Evolutionary conservation across 2,797 vertebrate species (phyloP), one percentile per base, ranked within the genome.

Genomic region (Malacoraja senta): DNA sequence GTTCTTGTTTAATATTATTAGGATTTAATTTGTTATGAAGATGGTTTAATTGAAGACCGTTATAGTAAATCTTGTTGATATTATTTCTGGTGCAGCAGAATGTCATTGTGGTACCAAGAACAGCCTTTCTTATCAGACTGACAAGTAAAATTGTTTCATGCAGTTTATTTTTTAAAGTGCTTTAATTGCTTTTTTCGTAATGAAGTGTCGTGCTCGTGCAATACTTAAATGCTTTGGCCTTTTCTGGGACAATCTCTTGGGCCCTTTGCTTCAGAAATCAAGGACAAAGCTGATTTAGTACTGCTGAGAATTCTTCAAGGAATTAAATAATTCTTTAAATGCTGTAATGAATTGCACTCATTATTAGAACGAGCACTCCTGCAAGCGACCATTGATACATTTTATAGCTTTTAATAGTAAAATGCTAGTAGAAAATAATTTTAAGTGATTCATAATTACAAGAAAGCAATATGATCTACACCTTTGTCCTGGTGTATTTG

Each of bases 301-400:
- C 84, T 91, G 71, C 72, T 38, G 93, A n/a, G 65, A 61, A 8
- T 68, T 71, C 86, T 91, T 63, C 91, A 80, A 65, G 76, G 86
- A 76, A 93, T 81, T 91, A 93, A 91, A 78, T 78, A 80, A 93
- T 78, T 78, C 38, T 74, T 92, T 92, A 92, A 92, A 76, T 24
- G 17, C 71, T n/a, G 26, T n/a, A 92, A 76, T 76, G 71, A 92
- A 76, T 76, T 71, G 71, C 71, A 76, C 38, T 92, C 90, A 92
- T 92, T 35, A 92, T 92, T 91, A 53, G 71, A 92, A 92, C 26
- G 53, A 44, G 58, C 71, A 91, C 58, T 76, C 21, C 38, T 74
- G 71, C 35, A 29, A 15, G 68, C 8, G 24, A 74, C 26, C 12
- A 29, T 92, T 76, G 44, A 35, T 88, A 24, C 74, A 92, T 92